Base-by-base conservation (phyloP, 2,888 invertebrate species). In the Platerodrilus igneus region DNA sequence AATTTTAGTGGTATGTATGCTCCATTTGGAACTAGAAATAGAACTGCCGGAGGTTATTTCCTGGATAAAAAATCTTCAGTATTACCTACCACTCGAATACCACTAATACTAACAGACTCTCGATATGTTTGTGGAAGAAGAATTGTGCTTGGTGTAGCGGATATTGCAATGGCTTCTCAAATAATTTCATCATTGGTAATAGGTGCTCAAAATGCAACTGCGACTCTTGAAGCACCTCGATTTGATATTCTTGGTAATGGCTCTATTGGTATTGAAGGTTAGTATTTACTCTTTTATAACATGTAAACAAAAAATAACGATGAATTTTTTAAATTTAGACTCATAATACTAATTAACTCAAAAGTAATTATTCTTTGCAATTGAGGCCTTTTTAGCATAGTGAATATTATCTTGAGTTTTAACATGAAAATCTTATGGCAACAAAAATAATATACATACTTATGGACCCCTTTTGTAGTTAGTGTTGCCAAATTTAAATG, bases 1-100 rank as follows among this genome's bases (percentile, higher is more conserved):
- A 15, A 37, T 57, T 59, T 39, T 39, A 78, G 79, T 18, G 78
- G 79, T 22, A 64, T 79, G 55, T 73, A 73, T 51, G 61, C 67
- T 16, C 62, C 72, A 31, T 70, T 78, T 48, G 77, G 78, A 20
- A 69, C 73, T 3, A 64, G 69, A 37, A 60, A 72, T 41, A 60
- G 74, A 56, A 72, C 73, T 2, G 51, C 60, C 1, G 67, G 67
- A 30, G 78, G 78, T 10, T 78, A 77, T 51, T 60, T 77, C 7
- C 50, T 76, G 35, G 78, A 79, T 50, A 51, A 58, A 3, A 57
- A 58, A 37, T 48, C 50, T 20, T 51, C 53, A 36, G 43, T 47
- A 9, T 46, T 50, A 26, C 49, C 56, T 8, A 62, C 62, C 41
- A 62, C 58, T 35, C 60, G 64, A 14, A 41, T 68, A 17, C 68